Percentiles rank a stretch among this genome's conserved stretches.
phyloP scores from a whole-genome alignment of 2,888 invertebrate species.

The Melolontha melolontha region DNA sequence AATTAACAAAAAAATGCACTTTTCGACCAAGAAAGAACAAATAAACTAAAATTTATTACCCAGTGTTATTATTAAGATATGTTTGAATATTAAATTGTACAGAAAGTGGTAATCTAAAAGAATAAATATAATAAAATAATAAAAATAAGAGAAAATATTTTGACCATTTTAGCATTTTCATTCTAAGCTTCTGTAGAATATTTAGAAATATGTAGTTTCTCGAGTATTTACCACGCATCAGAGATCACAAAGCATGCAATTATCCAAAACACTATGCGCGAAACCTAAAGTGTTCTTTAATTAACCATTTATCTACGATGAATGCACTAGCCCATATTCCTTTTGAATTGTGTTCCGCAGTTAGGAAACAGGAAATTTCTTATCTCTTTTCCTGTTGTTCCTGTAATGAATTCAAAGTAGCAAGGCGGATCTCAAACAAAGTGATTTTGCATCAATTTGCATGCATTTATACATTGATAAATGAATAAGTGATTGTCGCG shows the following conservation, averaged over 20 bases:
- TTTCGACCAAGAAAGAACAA: too few species aligned
- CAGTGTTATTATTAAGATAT: too few species aligned
- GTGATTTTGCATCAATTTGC: slow-evolving; percentile 31
- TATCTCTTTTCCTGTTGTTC: slow-evolving; percentile 33
- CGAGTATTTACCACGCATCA: too few species aligned
- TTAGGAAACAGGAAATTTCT: slow-evolving; percentile 36
- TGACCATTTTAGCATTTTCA: too few species aligned
- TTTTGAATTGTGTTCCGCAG: slow-evolving; percentile 22
- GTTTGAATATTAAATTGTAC: too few species aligned
- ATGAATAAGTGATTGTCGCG: slow-evolving; percentile 10
- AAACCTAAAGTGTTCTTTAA: slow-evolving; percentile 12
- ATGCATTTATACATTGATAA: slow-evolving; percentile 22
- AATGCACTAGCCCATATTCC: slow-evolving; percentile 9
- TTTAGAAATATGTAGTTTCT: too few species aligned
- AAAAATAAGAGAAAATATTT: too few species aligned
- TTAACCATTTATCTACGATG: slow-evolving; percentile 20
- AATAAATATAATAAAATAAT: too few species aligned
- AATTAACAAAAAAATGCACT: too few species aligned
- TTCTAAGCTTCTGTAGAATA: too few species aligned
- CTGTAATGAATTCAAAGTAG: slow-evolving; percentile 16
- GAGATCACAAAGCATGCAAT: not conserved
- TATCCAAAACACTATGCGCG: slow-evolving; percentile 10
- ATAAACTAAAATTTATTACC: too few species aligned
- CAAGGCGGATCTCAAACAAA: slow-evolving; percentile 16
- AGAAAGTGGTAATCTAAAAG: too few species aligned